Evolutionary conservation across 2,113 vertebrate genomes (phyloP).

Genomic region (Hemiscyllium ocellatum): DNA sequence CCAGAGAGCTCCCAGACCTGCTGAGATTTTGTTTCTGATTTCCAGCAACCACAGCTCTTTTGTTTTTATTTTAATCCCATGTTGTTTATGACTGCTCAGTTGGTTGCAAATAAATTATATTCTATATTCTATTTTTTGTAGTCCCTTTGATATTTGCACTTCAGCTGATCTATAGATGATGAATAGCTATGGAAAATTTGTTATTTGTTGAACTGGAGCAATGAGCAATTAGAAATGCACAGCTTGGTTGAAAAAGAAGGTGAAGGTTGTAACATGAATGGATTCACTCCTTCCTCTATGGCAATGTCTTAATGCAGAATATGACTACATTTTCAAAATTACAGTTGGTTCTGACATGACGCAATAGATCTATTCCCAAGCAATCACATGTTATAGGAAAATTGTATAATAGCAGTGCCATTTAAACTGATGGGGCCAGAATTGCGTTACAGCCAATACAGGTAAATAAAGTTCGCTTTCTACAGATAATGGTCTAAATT

Average conservation of each 20-base stretch:
- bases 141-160: neutral
- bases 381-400: too few species aligned
- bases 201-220: neutral
- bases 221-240: neutral
- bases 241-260: neutral
- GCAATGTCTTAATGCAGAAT: neutral
- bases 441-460: too few species aligned
- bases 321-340: neutral
- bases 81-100: neutral
- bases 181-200: neutral
- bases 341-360: too few species aligned
- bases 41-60: too few species aligned
- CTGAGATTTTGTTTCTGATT: too few species aligned
- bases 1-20: too few species aligned
- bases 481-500: too few species aligned
- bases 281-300: neutral
- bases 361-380: too few species aligned
- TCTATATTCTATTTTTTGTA: neutral
- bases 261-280: neutral
- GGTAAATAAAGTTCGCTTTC: too few species aligned
- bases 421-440: too few species aligned
- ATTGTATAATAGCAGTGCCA: too few species aligned
- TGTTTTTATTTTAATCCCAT: too few species aligned
- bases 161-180: neutral
- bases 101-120: constrained; percentile 4